These are phyloP conservation scores for Turritopsis dohrnii DNA, from an alignment of 30 jellyfish, hydroid and myxozoan species.

Conservation along the genomic window DNA sequence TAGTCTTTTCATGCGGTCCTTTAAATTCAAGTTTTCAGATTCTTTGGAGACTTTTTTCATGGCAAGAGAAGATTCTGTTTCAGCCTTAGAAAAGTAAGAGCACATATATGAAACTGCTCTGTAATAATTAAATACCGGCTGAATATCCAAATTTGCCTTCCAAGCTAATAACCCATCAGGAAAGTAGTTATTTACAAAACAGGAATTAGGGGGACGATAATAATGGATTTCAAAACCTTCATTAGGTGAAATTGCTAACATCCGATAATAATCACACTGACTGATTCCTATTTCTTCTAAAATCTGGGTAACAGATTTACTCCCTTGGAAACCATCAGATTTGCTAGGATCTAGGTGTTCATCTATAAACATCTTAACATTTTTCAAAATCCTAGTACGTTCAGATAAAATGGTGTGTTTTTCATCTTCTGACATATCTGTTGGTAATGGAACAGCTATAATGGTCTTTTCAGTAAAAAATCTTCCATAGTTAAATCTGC, in stretches of 20 bases:
- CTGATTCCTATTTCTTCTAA: neutral
- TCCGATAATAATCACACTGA: neutral
- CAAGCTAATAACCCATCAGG: no score
- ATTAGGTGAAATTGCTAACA: neutral
- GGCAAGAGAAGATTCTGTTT: neutral
- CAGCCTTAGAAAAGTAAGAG: slow-evolving; percentile 11
- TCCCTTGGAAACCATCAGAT: neutral
- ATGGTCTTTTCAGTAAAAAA: slow-evolving; percentile 10
- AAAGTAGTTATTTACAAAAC: no score
- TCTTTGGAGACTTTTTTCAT: slow-evolving; percentile 9
- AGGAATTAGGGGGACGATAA: no score
- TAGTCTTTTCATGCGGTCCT: slow-evolving; percentile 5
- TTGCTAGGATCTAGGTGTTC: neutral
- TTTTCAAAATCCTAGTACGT: neutral
- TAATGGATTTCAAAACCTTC: neutral
- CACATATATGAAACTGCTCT: slow-evolving; percentile 17
- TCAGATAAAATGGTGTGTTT: neutral
- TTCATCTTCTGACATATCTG: neutral
- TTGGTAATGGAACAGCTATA: slow-evolving; percentile 11
- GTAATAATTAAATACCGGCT: slow-evolving; percentile 9
- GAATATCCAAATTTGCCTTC: no score
- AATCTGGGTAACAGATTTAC: neutral
- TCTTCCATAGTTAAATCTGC: slow-evolving; percentile 18
- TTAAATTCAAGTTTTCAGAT: neutral
- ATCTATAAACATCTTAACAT: slow-evolving; percentile 3